phyloP scores from a whole-genome alignment of 2,797 vertebrate genomes.

The Acipenser transmontanus region DNA sequence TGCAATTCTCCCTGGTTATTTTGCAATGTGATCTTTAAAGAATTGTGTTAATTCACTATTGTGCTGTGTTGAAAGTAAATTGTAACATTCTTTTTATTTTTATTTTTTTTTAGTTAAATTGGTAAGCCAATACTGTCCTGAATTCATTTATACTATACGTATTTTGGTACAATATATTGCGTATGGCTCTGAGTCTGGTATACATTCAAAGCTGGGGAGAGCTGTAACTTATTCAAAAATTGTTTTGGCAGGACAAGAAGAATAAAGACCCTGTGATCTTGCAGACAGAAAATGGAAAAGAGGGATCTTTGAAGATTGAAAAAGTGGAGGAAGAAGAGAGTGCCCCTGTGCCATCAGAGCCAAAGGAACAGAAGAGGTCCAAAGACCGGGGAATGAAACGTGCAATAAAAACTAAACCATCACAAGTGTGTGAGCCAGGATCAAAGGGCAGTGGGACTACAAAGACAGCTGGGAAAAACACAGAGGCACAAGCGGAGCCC shows the following conservation, averaged over 20 bases:
- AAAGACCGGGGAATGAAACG: constrained; percentile 66
- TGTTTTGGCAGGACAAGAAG: constrained; percentile 62
- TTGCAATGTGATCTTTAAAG: constrained; percentile 11
- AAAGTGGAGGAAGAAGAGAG: constrained; percentile 41
- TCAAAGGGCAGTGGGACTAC: constrained; percentile 22
- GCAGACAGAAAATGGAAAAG: constrained; percentile 64
- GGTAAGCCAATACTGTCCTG: no score
- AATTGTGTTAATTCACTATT: not conserved
- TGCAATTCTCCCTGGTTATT: not conserved
- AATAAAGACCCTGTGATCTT: constrained; percentile 51
- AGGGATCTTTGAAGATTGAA: constrained; percentile 35
- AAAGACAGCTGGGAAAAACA: constrained; percentile 40
- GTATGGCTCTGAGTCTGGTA: no score
- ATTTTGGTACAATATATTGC: no score
- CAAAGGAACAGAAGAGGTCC: constrained; percentile 49
- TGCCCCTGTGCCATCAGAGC: constrained; percentile 27
- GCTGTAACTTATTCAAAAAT: not conserved
- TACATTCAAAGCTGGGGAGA: no score
- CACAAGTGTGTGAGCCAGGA: constrained; percentile 23
- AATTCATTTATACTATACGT: no score
- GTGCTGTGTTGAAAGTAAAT: not conserved
- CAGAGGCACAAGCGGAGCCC: constrained; percentile 40
- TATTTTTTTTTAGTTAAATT: no score
- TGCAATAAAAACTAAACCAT: constrained; percentile 66
- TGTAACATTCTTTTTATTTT: not conserved